Evolutionary conservation across 1,140 invertebrate genomes (phyloP).

Genomic region (Cephus cinctus): DNA sequence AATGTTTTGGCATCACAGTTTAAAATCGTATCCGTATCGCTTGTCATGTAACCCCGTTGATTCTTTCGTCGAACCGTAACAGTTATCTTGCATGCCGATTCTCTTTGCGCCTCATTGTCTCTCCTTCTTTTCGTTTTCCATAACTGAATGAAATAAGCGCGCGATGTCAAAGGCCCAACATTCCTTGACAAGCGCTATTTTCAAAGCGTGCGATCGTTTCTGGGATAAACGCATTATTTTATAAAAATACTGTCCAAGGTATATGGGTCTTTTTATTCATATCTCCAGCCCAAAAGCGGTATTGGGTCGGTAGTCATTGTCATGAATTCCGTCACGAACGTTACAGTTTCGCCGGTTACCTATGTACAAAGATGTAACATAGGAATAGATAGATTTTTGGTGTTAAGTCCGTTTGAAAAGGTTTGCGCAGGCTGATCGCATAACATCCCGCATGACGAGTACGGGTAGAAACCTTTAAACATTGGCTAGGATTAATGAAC

Average conservation of each 20-base stretch:
- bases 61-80: too few species aligned
- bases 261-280: slow-evolving; percentile 7
- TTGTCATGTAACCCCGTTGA: slow-evolving; percentile 3
- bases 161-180: not conserved
- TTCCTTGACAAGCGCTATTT: not conserved
- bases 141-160: slow-evolving; percentile 10
- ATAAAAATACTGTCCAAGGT: slow-evolving; percentile 51
- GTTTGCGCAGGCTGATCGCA: slow-evolving; percentile 10
- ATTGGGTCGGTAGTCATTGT: slow-evolving; percentile 14
- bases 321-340: slow-evolving; percentile 19
- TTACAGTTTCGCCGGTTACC: slow-evolving; percentile 2
- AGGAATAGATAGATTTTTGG: slow-evolving; percentile 17
- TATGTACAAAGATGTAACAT: slow-evolving; percentile 17
- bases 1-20: slow-evolving; percentile 53
- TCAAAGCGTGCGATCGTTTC: not conserved
- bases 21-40: slow-evolving; percentile 35
- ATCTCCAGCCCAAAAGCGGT: slow-evolving; percentile 5
- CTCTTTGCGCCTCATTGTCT: not conserved
- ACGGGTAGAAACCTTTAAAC: not conserved
- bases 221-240: slow-evolving; percentile 26
- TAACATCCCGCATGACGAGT: slow-evolving; percentile 25
- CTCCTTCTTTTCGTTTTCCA: not conserved
- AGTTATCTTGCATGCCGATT: too few species aligned
- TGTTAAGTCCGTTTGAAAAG: too few species aligned
- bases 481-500: slow-evolving; percentile 7